A percentile compares a stretch with the other conserved stretches of the same genome.
phyloP scores from a whole-genome alignment of 2,797 vertebrate species.

The Darevskia mixta region DNA sequence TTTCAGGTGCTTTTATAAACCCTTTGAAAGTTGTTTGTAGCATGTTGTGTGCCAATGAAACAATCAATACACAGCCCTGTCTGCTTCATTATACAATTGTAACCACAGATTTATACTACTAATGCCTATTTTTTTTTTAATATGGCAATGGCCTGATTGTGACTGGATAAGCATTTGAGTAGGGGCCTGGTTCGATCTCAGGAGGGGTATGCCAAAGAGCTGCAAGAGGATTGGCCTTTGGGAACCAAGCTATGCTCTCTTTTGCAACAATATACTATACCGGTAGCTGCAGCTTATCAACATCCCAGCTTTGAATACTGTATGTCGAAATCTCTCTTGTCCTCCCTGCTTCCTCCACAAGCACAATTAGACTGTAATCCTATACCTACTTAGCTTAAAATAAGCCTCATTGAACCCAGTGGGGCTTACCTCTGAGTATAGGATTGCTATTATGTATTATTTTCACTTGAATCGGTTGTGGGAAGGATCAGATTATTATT shows the following conservation, averaged over 20 bases:
- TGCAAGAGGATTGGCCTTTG: neutral
- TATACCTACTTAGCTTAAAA: neutral
- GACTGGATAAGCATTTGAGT: neutral
- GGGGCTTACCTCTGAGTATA: too few relatives aligned
- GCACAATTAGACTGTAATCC: neutral
- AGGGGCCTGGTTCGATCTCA: neutral
- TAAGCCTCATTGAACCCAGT: neutral
- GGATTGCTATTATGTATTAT: neutral
- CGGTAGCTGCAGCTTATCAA: neutral
- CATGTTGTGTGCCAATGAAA: constrained; percentile 56
- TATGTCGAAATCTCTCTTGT: neutral
- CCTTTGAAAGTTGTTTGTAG: constrained; percentile 51
- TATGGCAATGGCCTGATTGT: neutral
- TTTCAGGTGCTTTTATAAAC: neutral
- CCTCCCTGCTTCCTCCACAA: neutral
- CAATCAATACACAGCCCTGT: constrained; percentile 44
- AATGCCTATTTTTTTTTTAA: neutral
- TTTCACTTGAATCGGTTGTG: neutral
- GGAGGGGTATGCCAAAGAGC: neutral
- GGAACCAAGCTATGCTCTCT: neutral
- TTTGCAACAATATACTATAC: constrained; percentile 9
- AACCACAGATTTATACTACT: neutral
- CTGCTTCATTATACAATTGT: constrained; percentile 40
- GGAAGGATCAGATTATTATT: neutral
- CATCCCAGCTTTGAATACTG: too few relatives aligned